Conservation (phyloP, 2,113 vertebrate species). For the Archilochus colubris region DNA sequence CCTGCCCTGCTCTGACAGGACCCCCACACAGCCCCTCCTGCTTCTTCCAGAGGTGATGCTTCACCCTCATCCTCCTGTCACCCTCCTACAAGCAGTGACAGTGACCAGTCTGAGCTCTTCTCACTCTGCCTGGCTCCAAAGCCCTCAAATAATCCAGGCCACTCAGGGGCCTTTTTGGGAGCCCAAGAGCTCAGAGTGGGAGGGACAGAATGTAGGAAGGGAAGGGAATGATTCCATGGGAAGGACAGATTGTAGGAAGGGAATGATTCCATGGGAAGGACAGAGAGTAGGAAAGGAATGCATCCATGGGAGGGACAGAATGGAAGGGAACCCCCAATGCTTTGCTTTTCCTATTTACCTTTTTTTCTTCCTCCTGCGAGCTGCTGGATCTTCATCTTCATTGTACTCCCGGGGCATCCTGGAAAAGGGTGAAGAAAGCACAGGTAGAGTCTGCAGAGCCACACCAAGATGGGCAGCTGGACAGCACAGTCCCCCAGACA, state of each 20-base stretch:
- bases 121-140: not conserved
- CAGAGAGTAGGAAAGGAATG: fast-evolving
- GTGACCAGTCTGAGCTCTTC: not conserved
- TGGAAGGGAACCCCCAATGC: not conserved
- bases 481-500: not conserved
- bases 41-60: not conserved
- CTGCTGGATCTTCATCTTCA: constrained; percentile 96
- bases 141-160: not conserved
- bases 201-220: too few relatives aligned
- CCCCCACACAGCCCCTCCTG: not conserved
- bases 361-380: constrained; percentile 96
- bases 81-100: not conserved
- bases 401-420: constrained; percentile 99
- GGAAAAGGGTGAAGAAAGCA: constrained; percentile 14
- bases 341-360: constrained; percentile 74
- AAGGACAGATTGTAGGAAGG: too few relatives aligned
- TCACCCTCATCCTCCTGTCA: not conserved
- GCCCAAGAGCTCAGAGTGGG: not conserved
- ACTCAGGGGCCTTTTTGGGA: not conserved
- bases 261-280: fast-evolving
- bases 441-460: not conserved
- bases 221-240: too few relatives aligned
- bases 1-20: not conserved
- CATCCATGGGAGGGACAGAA: fast-evolving
- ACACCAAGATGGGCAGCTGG: fast-evolving